These are phyloP conservation scores for Dendrolimus houi DNA, from an alignment of 2,888 invertebrate species.

Conservation along the genomic window DNA sequence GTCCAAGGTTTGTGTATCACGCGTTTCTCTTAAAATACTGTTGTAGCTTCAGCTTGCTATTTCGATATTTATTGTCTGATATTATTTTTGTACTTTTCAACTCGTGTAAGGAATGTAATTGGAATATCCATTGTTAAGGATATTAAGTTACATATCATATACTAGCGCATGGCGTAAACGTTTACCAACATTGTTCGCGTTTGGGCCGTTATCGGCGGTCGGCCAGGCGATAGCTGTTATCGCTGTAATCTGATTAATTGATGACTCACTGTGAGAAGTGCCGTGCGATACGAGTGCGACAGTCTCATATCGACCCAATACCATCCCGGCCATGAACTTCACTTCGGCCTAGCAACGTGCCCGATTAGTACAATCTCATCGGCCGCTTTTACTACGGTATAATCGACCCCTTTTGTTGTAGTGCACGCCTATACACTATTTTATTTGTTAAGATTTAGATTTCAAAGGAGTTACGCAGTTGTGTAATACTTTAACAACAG, in stretches of 20 bases:
- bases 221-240: slow-evolving; percentile 44
- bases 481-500: no score
- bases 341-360: slow-evolving; percentile 19
- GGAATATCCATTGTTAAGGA: no score
- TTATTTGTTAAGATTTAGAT: no score
- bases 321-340: slow-evolving; percentile 34
- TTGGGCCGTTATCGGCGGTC: slow-evolving; percentile 28
- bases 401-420: not conserved
- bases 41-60: no score
- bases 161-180: not conserved
- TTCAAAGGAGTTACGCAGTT: no score
- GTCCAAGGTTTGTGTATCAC: no score
- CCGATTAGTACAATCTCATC: slow-evolving; percentile 5
- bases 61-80: no score
- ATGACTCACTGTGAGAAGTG: slow-evolving; percentile 41
- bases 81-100: no score
- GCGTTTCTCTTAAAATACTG: no score
- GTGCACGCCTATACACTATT: not conserved
- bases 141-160: not conserved
- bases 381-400: not conserved
- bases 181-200: slow-evolving; percentile 5
- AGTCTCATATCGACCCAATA: slow-evolving; percentile 30
- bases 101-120: no score
- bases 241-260: slow-evolving; percentile 62
- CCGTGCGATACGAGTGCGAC: slow-evolving; percentile 22